Evolutionary conservation across 2,888 invertebrate genomes (phyloP), one percentile per base, ranked within the genome.

Genomic region (Folsomia candida): DNA sequence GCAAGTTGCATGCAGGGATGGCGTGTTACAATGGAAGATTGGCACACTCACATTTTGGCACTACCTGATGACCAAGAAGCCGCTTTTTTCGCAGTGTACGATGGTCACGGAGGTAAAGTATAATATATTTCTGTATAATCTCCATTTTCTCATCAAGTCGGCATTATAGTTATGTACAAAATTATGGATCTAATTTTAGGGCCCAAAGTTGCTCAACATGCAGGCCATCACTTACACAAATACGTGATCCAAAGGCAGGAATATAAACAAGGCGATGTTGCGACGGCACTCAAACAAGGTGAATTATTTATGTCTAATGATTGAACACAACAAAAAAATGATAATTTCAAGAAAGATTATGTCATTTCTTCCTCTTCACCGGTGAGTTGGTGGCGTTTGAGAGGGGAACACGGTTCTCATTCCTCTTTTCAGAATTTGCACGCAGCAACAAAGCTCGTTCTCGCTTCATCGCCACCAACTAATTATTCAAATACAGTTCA

Each of bases 1-100:
- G 94, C 96, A 1, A 96, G 96, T 24, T 96, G 94, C 82, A 99
- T 99, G 98, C 99, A 99, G 85, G 99, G 99, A 83, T 99, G 99
- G 99, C 86, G 99, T 75, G 91, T 97, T 70, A 94, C 94, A 78
- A 99, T 99, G 99, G 99, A 99, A 85, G 99, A 99, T 85, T 93
- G 96, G 0, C 99, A 99, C 83, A 96, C 97, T 63, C 96, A 97
- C 81, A 91, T 99, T 79, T 85, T 99, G 20, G 91, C 94, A 0
- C 83, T 95, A 77, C 94, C 94, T 1, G 95, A 95, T 82, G 98
- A 99, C 83, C 93, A 94, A 28, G 90, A 89, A 25, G 90, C 95
- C 37, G 90, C 96, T 2, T 99, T 93, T 85, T 98, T 98, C 85
- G 97, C 93, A 4, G 98, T 99, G 0, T 99, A 94, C 83, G 98